Evolutionary conservation across 1,140 invertebrate genomes (phyloP), one percentile per base, ranked within the genome.

Genomic region (Phymorhynchus buccinoides): DNA sequence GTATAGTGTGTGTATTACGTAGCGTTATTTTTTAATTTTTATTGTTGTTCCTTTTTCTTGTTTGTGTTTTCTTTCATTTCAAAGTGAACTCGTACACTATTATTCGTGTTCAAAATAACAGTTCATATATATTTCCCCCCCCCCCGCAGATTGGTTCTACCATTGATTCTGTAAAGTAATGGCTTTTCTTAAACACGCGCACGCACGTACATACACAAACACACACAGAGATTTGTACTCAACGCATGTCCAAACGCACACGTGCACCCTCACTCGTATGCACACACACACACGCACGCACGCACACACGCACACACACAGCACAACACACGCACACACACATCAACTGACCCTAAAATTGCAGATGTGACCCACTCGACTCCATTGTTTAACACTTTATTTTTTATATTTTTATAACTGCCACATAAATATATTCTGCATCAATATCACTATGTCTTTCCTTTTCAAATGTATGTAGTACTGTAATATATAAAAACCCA

Each of bases 221-320:
- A 78, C 16, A 78, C 39, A 39, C 16, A 39, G 16, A 52, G 48
- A 18, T 2, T 1, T 22, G 44, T 0, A 79, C 7, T 44, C n/a
- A 48, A 52, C 22, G 12, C 7, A 80, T 22, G 39, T 1, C 44
- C 39, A 80, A 44, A 52, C 41, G 22, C 3, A n/a, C 27, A 80
- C 4, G 48, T 37, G 39, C 41, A 39, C 73, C 9, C 41, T 37
- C 32, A 27, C 73, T 37, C 73, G 32, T 35, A 42, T 35, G 35
- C 73, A 77, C 32, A 77, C 73, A 77, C 73, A 77, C 73, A 77
- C 73, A 77, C 73, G 39, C 73, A 77, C 73, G 35, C 3, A 77
- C 35, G 32, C 73, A 77, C 73, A 37, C 41, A 7, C 73, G 35
- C 73, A 77, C 68, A 73, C 68, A 14, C 9, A 35, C n/a, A 73